A percentile compares a stretch with the other conserved stretches of the same genome.
Evolutionary conservation across 2,797 vertebrate genomes (phyloP).

Genomic region (Alauda arvensis): DNA sequence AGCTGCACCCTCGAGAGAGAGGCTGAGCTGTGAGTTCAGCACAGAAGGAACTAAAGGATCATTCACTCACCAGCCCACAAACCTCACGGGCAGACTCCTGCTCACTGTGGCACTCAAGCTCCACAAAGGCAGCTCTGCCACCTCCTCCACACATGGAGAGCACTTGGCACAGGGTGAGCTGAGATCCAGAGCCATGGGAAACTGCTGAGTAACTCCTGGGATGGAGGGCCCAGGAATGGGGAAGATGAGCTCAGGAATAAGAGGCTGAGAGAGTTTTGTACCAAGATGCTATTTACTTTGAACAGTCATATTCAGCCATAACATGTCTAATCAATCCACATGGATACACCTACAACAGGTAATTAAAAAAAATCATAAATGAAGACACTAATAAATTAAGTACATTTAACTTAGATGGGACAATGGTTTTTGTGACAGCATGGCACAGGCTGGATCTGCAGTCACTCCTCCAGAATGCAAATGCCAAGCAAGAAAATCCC

Average conservation of each 20-base stretch:
- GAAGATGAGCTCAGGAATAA: background rate
- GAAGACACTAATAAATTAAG: slow-evolving; percentile 60
- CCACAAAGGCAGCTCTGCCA: background rate
- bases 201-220: background rate
- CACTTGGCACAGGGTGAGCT: background rate
- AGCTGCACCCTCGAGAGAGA: background rate
- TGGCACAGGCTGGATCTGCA: background rate
- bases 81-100: background rate
- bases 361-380: slow-evolving; percentile 28
- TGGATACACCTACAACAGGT: slow-evolving; percentile 8
- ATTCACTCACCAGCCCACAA: background rate
- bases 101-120: background rate
- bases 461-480: background rate
- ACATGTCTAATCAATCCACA: background rate
- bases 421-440: background rate
- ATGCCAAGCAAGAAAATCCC: background rate
- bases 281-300: slow-evolving; percentile 50
- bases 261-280: slow-evolving; percentile 26
- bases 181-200: background rate
- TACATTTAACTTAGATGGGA: slow-evolving; percentile 39
- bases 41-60: background rate
- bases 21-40: background rate
- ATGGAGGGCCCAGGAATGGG: background rate
- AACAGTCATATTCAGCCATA: background rate
- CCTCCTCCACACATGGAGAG: background rate